A percentile compares a stretch with the other conserved stretches of the same genome.
Evolutionary conservation across 2,888 invertebrate species (phyloP).

Genomic region (Apantesis nais): DNA sequence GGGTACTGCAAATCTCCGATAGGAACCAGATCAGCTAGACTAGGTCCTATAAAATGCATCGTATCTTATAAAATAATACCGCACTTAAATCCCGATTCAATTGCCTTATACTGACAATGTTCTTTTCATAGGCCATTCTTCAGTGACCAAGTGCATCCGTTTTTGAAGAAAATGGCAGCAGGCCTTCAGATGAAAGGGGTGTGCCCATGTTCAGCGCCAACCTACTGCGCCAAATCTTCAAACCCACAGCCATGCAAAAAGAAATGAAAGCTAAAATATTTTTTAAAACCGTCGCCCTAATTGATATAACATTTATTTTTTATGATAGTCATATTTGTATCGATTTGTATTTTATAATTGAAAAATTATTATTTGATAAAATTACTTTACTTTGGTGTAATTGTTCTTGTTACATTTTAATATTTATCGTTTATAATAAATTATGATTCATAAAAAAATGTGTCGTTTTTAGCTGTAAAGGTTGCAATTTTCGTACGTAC

Average conservation of each 20-base stretch:
- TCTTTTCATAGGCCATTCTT: conserved; percentile 63
- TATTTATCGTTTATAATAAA: not conserved
- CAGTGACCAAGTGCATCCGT: conserved; percentile 73
- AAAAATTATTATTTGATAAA: not conserved
- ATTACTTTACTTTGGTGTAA: not conserved
- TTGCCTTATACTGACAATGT: not conserved
- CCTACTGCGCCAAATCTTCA: conserved; percentile 57
- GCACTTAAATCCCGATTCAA: not conserved
- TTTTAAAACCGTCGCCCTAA: not conserved
- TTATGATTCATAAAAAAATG: too few species aligned
- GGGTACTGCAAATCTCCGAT: not conserved
- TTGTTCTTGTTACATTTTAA: not conserved
- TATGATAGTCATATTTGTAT: not conserved
- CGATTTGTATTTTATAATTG: not conserved
- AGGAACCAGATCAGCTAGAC: not conserved
- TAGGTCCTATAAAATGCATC: too few species aligned
- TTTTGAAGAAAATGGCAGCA: conserved; percentile 67
- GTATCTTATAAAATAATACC: not conserved
- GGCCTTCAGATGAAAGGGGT: conserved; percentile 61
- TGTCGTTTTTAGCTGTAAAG: too few species aligned
- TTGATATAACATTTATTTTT: not conserved
- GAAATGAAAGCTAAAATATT: not conserved
- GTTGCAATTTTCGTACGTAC: too few species aligned
- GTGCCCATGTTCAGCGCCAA: conserved; percentile 70
- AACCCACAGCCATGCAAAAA: not conserved